Evolutionary conservation across 2,113 vertebrate genomes (phyloP), one percentile per base, ranked within the genome.

Genomic region (Tetrao urogallus): DNA sequence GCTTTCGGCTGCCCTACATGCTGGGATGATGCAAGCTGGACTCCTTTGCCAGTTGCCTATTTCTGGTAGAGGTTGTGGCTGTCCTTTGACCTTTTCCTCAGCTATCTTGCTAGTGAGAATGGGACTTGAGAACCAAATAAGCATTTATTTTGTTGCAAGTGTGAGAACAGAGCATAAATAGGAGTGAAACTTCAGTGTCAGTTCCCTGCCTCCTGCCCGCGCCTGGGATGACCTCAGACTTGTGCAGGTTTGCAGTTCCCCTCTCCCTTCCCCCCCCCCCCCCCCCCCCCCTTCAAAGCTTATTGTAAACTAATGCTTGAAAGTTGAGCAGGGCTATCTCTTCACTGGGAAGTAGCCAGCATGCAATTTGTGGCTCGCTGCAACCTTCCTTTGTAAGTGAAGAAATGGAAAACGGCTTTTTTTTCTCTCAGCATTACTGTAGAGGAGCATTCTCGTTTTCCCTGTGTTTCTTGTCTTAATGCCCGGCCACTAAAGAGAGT

Each of bases 251-350:
- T 94, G 79, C 74, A 94, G 82, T 77, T 89, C 72, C 25, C 64
- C 38, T 56, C 30, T 11, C 50, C 45, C 21, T 3, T 11, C 47
- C 47, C 11, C 47, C 19, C 36, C 36, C 72, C 25, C 64, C 34
- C 48, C 30, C 9, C 50, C 45, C 11, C 47, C 21, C 22, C 48
- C 48, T 50, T 22, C 11, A 50, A 82, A 73, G 72, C 42, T 92
- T 54, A 38, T 14, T 94, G 97, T 91, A 92, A 97, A 89, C 76
- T n/a, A 95, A 97, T 96, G 67, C 78, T 24, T 6, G 67, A 63
- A 93, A 70, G 74, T 76, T 69, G 91, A 94, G 54, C 11, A 15
- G 92, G 86, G 79, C 93, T 86, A 7, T 75, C 73, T 88, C 82
- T 88, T 89, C 36, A 8, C 67, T 67, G 91, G 78, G 43, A 61